These are phyloP conservation scores for Sylvilagus floridanus DNA, from an alignment of 2,797 vertebrate species.

Conservation along the genomic window DNA sequence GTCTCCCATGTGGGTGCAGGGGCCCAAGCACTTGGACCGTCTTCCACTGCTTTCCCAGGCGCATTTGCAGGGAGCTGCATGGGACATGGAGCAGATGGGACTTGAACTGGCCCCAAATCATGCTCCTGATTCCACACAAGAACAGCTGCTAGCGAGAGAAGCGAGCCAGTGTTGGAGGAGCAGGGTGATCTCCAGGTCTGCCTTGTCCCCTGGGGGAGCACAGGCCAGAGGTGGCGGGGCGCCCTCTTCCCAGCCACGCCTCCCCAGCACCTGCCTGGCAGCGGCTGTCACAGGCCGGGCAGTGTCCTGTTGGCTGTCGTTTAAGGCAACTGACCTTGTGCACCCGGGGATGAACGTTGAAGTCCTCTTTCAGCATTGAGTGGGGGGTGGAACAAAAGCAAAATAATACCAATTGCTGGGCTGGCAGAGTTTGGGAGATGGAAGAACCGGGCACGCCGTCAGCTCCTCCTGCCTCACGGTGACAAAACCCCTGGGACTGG, in stretches of 20 bases:
- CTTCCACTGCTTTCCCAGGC: too few species aligned
- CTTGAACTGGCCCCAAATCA: too few species aligned
- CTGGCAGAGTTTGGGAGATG: not conserved
- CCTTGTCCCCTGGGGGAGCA: not conserved
- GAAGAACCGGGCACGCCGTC: not conserved
- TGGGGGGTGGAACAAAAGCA: not conserved
- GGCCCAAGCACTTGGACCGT: too few species aligned
- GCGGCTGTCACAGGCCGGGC: too few species aligned
- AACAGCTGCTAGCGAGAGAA: not conserved
- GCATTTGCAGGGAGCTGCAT: too few species aligned
- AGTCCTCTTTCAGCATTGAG: not conserved
- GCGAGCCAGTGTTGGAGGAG: not conserved
- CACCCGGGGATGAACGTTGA: not conserved
- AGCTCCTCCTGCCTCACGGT: not conserved
- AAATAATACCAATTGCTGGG: not conserved
- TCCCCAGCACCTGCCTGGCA: not conserved
- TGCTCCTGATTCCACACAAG: not conserved
- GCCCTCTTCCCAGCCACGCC: conserved; percentile 8
- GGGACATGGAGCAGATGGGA: too few species aligned
- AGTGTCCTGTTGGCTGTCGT: not conserved
- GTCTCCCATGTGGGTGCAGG: too few species aligned
- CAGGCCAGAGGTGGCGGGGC: not conserved
- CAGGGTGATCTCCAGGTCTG: not conserved
- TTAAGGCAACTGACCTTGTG: not conserved
- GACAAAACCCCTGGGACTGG: not conserved